Evolutionary conservation across 23 tunicate species (phyloP), one percentile per base, ranked within the genome.

Genomic region (Pegea sp.): DNA sequence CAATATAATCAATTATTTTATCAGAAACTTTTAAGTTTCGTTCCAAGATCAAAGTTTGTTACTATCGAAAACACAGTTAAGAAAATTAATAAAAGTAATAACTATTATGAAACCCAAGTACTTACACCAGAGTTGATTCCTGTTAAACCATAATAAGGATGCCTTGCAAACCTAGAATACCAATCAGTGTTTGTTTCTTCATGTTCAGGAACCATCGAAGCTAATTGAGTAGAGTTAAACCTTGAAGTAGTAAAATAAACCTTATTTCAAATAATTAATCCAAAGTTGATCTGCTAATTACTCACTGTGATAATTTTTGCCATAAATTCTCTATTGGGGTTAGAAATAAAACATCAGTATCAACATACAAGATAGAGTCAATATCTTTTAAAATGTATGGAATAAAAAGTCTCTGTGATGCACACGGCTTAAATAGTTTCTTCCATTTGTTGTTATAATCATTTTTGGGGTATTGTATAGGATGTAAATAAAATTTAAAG

Each of bases 51-150:
- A 38, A 60, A 60, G 21, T 16, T 24, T 60, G 1, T 13, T 38
- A 38, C 46, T 11, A 38, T 38, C 16, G 11, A 8, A 38, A 38
- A 38, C 16, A 38, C 13, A 38, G 46, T 38, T 38, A 8, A 38
- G 16, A 38, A 38, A 38, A 38, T 38, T 38, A 11, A 38, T 8
- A 38, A 11, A 38, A 38, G 16, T 8, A 38, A 38, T 8, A 38
- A 11, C 46, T 11, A n/a, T n/a, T n/a, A n/a, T n/a, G n/a, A n/a
- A n/a, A n/a, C n/a, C n/a, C 46, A 21, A 31, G 24, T 22, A 5
- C 56, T 44, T 48, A 78, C 91, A 66, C 91, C 91, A 29, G 91
- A 69, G 54, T 78, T 78, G 43, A 78, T 49, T 26, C 91, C 91
- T 30, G 78, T 69, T 32, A 28, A 20, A 6, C 91, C 91, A 32